Percentiles rank a stretch among this genome's conserved stretches.
phyloP scores from a whole-genome alignment of 2,797 vertebrate genomes.

The Astyanax mexicanus region DNA sequence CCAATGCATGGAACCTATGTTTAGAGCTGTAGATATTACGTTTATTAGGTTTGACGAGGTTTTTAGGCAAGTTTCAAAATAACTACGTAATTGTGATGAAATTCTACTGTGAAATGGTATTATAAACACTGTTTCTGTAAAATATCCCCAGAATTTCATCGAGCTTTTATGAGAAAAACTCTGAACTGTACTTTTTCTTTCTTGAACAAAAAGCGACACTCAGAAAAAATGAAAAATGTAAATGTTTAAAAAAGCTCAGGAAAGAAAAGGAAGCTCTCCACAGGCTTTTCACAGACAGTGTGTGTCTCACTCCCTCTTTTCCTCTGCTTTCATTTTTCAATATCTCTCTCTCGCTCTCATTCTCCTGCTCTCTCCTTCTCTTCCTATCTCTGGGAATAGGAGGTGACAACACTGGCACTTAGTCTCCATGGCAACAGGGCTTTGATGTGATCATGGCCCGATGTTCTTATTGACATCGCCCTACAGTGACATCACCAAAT shows the following conservation, averaged over 20 bases:
- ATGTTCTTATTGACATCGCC: constrained; percentile 77
- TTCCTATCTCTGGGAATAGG: constrained; percentile 53
- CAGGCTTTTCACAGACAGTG: neutral
- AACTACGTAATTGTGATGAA: too few species aligned
- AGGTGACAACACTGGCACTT: constrained; percentile 79
- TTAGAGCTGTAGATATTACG: too few species aligned
- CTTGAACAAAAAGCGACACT: neutral
- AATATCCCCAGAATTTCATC: too few species aligned
- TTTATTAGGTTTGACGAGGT: too few species aligned
- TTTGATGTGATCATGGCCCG: constrained; percentile 79
- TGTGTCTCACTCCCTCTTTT: neutral
- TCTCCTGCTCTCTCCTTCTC: constrained; percentile 17
- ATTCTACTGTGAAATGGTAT: too few species aligned
- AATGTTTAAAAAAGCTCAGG: too few species aligned
- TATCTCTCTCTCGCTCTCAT: neutral
- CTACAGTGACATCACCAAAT: constrained; percentile 76
- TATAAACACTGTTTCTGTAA: too few species aligned
- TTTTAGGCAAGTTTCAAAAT: too few species aligned
- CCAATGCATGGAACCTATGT: too few species aligned
- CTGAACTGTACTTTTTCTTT: too few species aligned
- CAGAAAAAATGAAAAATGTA: neutral
- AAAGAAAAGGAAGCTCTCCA: neutral
- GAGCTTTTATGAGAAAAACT: too few species aligned
- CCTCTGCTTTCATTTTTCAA: neutral
- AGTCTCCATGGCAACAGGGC: constrained; percentile 79